Evolutionary conservation across 2,113 vertebrate genomes (phyloP).

Genomic region (Onychostoma macrolepis): DNA sequence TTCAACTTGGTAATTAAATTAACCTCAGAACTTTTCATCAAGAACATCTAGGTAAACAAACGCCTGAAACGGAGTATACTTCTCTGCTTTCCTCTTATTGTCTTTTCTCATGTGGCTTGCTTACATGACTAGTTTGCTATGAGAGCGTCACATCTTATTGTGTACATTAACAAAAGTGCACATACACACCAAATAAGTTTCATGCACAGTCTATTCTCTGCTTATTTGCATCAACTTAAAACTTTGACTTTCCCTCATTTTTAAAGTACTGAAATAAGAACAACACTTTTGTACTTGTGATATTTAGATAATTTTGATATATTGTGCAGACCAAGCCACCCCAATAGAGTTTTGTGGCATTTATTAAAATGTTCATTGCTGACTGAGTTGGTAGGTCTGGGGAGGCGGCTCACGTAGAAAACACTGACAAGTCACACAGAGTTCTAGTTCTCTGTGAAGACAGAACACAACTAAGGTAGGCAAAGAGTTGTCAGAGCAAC

Average conservation of each 20-base stretch:
- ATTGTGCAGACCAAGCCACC: neutral
- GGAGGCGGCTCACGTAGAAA: neutral
- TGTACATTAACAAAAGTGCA: no score
- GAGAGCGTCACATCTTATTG: no score
- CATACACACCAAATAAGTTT: no score
- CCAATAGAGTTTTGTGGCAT: neutral
- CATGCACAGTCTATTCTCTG: no score
- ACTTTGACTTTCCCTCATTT: no score
- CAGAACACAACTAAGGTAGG: neutral
- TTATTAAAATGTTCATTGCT: neutral
- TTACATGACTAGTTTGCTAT: no score
- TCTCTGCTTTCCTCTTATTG: no score
- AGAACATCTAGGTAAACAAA: no score
- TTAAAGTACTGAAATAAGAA: neutral
- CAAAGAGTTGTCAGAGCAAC: constrained; percentile 22
- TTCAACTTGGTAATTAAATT: neutral
- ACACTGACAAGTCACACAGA: neutral
- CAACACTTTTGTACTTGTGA: neutral
- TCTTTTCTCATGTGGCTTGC: no score
- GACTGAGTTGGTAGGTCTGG: neutral
- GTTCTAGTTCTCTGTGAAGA: neutral
- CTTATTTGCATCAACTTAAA: no score
- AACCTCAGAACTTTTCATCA: neutral
- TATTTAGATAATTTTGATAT: neutral
- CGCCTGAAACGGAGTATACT: no score